Base-by-base conservation (phyloP, 2,888 invertebrate genomes). In the Ochropacha duplaris region DNA sequence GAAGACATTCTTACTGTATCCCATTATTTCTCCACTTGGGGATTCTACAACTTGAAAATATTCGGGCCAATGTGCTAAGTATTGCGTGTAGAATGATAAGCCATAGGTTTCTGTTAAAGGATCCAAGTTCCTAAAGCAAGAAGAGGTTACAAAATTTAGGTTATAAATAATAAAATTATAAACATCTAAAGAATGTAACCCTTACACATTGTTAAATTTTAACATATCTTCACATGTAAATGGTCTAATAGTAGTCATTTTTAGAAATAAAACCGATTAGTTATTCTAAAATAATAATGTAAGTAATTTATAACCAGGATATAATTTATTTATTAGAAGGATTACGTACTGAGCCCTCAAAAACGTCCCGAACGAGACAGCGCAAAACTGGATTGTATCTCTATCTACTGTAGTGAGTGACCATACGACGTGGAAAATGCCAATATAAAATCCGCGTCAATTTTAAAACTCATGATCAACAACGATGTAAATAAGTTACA, bases 11-110 rank as follows among this genome's bases (percentile, higher is more conserved):
- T 70, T 83, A 99, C 99, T 99, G 84, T 99, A 99, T 66, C 99
- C 99, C 98, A 99, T 99, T 61, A 99, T 98, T 92, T 98, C 97
- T 4, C 98, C 99, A 86, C 96, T 97, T 4, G 99, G 98, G 19
- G 99, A 97, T 93, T 99, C 99, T 3, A 98, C 98, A 19, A 98
- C 97, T 94, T 98, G 98, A 86, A 99, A 99, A 87, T 98, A 99
- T 89, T 99, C 99, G 0, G 99, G 99, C 99, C 99, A 99, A 81
- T 98, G 98, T 11, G 98, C 98, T 80, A 99, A 91, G 90, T 99
- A 99, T 81, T 99, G 98, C 90, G 99, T 97, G 81, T 99, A 99
- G 92, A 99, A 99, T 8, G 97, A 96, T 57, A 98, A 90, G 0
- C 98, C 98, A 90, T 98, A 98, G 22, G 99, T 99, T 94, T 99